A percentile compares a stretch with the other conserved stretches of the same genome.
Evolutionary conservation across 2,113 vertebrate genomes (phyloP).

Genomic region (Corythaeola cristata): DNA sequence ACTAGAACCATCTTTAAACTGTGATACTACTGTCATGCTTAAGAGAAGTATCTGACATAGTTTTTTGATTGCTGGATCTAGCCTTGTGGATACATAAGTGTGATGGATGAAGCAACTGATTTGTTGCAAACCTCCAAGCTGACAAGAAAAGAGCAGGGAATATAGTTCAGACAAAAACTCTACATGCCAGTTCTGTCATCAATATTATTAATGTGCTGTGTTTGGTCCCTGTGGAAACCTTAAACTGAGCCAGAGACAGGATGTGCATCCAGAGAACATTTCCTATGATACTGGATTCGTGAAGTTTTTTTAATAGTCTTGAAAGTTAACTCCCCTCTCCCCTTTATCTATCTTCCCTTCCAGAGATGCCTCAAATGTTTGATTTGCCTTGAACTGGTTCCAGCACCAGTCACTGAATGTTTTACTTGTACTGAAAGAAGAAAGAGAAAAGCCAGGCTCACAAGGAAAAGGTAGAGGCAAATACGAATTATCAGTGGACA

Average conservation of each 20-base stretch:
- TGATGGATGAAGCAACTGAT: slow-evolving; percentile 24
- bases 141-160: slow-evolving; percentile 17
- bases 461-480: neutral
- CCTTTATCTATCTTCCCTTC: neutral
- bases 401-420: neutral
- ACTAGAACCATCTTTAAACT: neutral
- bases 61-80: neutral
- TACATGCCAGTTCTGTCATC: slow-evolving; percentile 28
- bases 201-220: slow-evolving; percentile 15
- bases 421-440: neutral
- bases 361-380: neutral
- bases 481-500: neutral
- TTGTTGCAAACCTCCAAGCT: slow-evolving; percentile 17
- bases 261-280: slow-evolving; percentile 37
- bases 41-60: neutral
- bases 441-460: neutral
- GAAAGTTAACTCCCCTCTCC: neutral
- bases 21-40: neutral
- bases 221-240: slow-evolving; percentile 20
- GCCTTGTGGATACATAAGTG: neutral
- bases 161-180: slow-evolving; percentile 28
- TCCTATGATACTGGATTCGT: slow-evolving; percentile 8
- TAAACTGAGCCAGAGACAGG: slow-evolving; percentile 22
- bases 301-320: neutral
- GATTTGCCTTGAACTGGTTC: neutral